Evolutionary conservation across 2,888 invertebrate genomes (phyloP).

Genomic region (Tenthredo notha): DNA sequence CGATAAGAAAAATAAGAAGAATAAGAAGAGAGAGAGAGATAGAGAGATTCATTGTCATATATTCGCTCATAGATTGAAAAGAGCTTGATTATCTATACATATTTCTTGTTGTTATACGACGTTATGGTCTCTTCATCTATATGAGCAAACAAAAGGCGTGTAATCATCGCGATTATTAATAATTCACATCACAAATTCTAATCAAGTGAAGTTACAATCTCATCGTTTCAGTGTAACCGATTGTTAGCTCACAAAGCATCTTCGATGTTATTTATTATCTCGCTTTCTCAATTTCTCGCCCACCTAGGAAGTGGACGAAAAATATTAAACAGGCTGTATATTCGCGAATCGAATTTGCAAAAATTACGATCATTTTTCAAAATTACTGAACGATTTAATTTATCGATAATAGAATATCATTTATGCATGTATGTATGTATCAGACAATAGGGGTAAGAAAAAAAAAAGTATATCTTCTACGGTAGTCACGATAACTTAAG

Average conservation of each 20-base stretch:
- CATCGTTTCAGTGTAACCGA: slow-evolving; percentile 12
- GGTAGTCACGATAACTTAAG: slow-evolving; percentile 1
- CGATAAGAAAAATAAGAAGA: not conserved
- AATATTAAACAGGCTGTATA: not conserved
- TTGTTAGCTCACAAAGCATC: slow-evolving; percentile 22
- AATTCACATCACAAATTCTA: slow-evolving; percentile 19
- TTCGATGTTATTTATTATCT: not conserved
- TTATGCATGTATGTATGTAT: not conserved
- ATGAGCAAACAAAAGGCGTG: not conserved
- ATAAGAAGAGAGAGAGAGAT: not conserved
- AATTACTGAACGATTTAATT: not conserved
- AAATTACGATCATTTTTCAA: not conserved
- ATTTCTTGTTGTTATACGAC: not conserved
- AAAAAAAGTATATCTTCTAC: not conserved
- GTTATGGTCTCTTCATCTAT: not conserved
- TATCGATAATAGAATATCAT: not conserved
- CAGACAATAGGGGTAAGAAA: not conserved
- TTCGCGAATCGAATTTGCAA: not conserved
- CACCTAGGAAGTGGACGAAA: not conserved
- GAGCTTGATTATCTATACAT: not conserved
- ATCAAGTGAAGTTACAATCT: slow-evolving; percentile 15
- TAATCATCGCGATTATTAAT: slow-evolving; percentile 28
- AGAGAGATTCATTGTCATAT: slow-evolving; percentile 1
- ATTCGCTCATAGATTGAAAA: slow-evolving; percentile 1
- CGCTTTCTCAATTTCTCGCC: not conserved